phyloP scores from a whole-genome alignment of 2,797 vertebrate genomes.

The Periophthalmus magnuspinnatus region DNA sequence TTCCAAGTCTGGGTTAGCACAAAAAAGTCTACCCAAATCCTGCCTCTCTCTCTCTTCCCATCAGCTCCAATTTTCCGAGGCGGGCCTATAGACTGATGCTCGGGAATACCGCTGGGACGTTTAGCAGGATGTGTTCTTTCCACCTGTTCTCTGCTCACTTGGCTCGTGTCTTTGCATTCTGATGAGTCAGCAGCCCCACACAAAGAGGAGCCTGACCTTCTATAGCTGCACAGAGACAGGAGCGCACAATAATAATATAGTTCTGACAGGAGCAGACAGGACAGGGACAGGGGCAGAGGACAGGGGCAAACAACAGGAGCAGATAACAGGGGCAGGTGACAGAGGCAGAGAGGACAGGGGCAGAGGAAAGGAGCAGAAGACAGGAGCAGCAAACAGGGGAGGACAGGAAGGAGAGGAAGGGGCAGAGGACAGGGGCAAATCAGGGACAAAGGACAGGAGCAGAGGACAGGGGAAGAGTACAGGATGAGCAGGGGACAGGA shows the following conservation, averaged over 20 bases:
- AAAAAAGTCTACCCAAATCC: not conserved
- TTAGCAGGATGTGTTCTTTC: conserved; percentile 46
- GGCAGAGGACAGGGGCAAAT: too few relatives aligned
- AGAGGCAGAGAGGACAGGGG: conserved; percentile 13
- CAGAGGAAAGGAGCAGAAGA: conserved; percentile 22
- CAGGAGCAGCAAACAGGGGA: too few relatives aligned
- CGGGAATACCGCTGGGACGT: conserved; percentile 29
- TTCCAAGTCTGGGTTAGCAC: too few relatives aligned
- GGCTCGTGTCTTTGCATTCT: conserved; percentile 68
- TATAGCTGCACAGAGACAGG: conserved; percentile 37
- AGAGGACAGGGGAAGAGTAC: too few relatives aligned
- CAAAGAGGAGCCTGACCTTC: conserved; percentile 58
- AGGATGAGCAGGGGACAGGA: too few relatives aligned
- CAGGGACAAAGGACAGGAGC: too few relatives aligned
- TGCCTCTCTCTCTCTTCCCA: conserved; percentile 9
- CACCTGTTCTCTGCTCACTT: conserved; percentile 51
- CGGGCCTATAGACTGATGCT: not conserved
- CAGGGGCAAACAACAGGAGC: too few relatives aligned
- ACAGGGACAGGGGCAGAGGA: not conserved
- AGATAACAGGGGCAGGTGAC: not conserved
- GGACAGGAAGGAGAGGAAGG: too few relatives aligned
- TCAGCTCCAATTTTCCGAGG: conserved; percentile 14
- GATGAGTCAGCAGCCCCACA: conserved; percentile 71
- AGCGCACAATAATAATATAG: conserved; percentile 31
- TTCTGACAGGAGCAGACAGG: not conserved